Conservation (phyloP, 2,888 invertebrate species). For the Nomada ferruginata region DNA sequence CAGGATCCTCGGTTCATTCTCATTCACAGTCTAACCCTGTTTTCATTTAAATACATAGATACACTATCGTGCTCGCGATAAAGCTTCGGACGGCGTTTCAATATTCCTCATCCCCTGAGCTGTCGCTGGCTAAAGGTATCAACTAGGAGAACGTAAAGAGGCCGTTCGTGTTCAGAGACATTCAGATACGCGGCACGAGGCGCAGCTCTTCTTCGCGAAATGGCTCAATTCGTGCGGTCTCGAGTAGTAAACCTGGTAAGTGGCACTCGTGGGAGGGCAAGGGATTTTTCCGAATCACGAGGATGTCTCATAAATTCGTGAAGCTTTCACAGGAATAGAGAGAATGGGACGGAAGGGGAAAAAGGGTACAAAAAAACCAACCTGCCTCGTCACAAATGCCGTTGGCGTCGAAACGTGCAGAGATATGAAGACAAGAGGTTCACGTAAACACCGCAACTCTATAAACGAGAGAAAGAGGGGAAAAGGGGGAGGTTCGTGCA, state of each 20-base stretch:
- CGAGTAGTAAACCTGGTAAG: constrained; percentile 37
- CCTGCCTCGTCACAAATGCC: constrained; percentile 46
- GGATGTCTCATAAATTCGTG: constrained; percentile 47
- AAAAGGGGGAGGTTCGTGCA: neutral
- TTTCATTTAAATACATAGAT: constrained; percentile 22
- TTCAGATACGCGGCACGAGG: constrained; percentile 36
- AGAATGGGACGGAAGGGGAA: neutral
- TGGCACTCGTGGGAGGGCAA: constrained; percentile 39
- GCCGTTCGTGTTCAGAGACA: constrained; percentile 37
- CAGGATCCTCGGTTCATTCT: neutral
- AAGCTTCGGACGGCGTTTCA: constrained; percentile 26
- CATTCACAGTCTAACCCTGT: constrained; percentile 6
- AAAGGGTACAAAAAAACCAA: neutral
- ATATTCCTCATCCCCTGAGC: constrained; percentile 21
- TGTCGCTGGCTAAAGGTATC: constrained; percentile 21
- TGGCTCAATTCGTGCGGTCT: constrained; percentile 44
- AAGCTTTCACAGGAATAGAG: constrained; percentile 9
- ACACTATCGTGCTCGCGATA: constrained; percentile 19
- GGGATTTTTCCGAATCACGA: constrained; percentile 53
- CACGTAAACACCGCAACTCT: constrained; percentile 23
- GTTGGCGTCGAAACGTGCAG: constrained; percentile 50
- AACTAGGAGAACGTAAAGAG: constrained; percentile 22
- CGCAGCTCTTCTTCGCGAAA: constrained; percentile 14
- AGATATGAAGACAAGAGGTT: constrained; percentile 48
- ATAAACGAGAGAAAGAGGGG: neutral